Conservation (phyloP, 2,113 vertebrate genomes). For the Hippocampus barbouri region DNA sequence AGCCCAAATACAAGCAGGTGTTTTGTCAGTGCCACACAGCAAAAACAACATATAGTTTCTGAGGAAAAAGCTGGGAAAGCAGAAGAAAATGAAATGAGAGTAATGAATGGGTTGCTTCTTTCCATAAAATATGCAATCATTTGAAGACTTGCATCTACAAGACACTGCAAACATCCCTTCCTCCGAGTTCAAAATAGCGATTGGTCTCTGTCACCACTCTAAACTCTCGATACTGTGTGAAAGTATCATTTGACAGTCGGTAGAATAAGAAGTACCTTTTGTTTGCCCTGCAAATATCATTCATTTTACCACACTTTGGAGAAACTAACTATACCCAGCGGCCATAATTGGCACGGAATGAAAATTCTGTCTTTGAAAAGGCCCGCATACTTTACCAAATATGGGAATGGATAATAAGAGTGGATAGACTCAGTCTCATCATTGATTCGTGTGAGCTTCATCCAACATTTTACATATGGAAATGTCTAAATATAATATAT, state of each 20-base stretch:
- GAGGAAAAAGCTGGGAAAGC: background rate
- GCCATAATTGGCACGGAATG: conserved; percentile 7
- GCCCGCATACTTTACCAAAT: background rate
- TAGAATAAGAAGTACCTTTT: conserved; percentile 30
- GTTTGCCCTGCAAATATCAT: conserved; percentile 39
- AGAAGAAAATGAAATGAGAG: too few relatives aligned
- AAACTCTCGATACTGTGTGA: background rate
- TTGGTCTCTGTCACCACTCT: too few relatives aligned
- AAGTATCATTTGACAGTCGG: conserved; percentile 25
- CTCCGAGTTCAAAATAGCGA: background rate
- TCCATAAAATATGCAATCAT: too few relatives aligned
- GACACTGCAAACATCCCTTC: background rate
- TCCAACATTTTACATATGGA: background rate
- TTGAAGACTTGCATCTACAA: background rate
- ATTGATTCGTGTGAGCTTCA: too few relatives aligned
- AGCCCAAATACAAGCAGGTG: background rate
- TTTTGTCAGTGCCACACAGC: background rate
- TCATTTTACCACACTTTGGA: conserved; percentile 50
- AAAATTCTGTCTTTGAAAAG: background rate
- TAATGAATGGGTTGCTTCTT: too few relatives aligned
- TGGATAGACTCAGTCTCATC: background rate
- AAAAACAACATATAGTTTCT: background rate
- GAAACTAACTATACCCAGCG: conserved; percentile 19
- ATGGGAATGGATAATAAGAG: background rate
- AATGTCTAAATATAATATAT: background rate